These are phyloP conservation scores for Yponomeuta sedellus DNA, from an alignment of 2,888 invertebrate species.

Conservation along the genomic window DNA sequence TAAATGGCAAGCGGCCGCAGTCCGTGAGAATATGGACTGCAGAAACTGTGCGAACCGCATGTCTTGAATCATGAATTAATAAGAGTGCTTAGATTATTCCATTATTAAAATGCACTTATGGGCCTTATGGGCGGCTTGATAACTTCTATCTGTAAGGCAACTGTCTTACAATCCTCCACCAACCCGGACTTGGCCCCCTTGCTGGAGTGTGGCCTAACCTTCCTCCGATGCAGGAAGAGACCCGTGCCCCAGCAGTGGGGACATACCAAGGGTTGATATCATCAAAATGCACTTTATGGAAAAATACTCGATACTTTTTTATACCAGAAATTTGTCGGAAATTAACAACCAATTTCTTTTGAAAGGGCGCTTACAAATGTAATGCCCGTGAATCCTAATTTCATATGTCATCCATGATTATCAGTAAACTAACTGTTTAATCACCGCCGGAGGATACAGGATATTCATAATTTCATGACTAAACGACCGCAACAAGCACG, in stretches of 20 bases:
- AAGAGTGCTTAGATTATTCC: background rate
- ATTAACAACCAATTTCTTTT: too few relatives aligned
- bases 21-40: background rate
- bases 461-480: background rate
- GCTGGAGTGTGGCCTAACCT: too few relatives aligned
- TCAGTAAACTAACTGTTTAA: background rate
- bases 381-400: background rate
- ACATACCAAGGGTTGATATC: too few relatives aligned
- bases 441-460: background rate
- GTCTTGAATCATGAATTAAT: background rate
- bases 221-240: too few relatives aligned
- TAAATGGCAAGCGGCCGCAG: background rate
- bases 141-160: too few relatives aligned
- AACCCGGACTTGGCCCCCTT: too few relatives aligned
- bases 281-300: background rate
- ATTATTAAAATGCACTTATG: background rate
- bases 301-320: too few relatives aligned
- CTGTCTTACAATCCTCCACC: too few relatives aligned
- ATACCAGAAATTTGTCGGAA: too few relatives aligned
- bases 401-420: background rate
- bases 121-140: too few relatives aligned
- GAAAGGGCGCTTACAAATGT: too few relatives aligned
- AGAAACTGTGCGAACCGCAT: background rate
- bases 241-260: too few relatives aligned
- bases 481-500: background rate